Conservation (phyloP, 2,797 vertebrate species). For the Gadopsis bispinosus region DNA sequence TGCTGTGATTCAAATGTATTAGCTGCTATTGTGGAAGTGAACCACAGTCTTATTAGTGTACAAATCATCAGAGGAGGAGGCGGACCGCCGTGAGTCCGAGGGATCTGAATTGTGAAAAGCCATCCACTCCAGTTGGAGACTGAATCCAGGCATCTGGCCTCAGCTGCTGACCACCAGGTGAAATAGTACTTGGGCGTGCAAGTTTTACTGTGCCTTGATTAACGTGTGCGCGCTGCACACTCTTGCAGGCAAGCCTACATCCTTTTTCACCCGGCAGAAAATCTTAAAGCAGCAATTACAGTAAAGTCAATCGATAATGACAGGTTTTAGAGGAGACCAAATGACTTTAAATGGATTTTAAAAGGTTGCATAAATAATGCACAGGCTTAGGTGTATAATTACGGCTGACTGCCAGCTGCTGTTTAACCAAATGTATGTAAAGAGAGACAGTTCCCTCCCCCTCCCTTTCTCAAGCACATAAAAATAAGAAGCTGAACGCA, state of each 20-base stretch:
- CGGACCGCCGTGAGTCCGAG: background rate
- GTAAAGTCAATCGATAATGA: conserved; percentile 86
- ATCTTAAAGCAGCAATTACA: conserved; percentile 86
- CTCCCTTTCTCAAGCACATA: conserved; percentile 18
- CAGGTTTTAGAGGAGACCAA: conserved; percentile 79
- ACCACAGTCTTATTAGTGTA: conserved; percentile 18
- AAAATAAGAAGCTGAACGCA: conserved; percentile 25
- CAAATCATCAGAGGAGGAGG: conserved; percentile 36
- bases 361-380: conserved; percentile 85
- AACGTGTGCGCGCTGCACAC: conserved; percentile 57
- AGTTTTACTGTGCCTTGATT: conserved; percentile 75
- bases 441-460: conserved; percentile 42
- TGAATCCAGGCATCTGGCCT: conserved; percentile 3
- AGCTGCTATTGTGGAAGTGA: conserved; percentile 20
- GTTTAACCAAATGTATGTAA: conserved; percentile 81
- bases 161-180: conserved; percentile 51
- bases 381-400: conserved; percentile 78
- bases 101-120: conserved; percentile 44
- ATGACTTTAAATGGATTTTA: conserved; percentile 85
- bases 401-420: conserved; percentile 68
- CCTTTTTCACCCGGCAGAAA: conserved; percentile 82
- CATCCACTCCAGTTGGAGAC: conserved; percentile 19
- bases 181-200: conserved; percentile 65
- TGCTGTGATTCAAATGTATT: conserved; percentile 30
- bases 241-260: conserved; percentile 55